phyloP scores from a whole-genome alignment of 2,888 invertebrate genomes.

The Crematogaster levior region DNA sequence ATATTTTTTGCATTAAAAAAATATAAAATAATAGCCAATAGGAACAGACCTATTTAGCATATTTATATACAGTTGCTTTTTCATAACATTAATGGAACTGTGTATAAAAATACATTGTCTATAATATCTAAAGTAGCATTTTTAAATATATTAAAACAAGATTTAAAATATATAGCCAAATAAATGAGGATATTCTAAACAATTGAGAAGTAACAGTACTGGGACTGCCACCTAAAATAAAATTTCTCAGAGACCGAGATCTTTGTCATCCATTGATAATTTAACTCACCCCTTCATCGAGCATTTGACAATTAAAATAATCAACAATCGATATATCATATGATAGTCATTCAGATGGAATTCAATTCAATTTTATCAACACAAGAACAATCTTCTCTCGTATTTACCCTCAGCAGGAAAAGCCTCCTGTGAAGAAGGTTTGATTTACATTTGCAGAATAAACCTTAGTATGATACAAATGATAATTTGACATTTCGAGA shows the following conservation, averaged over 20 bases:
- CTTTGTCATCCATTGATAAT: neutral
- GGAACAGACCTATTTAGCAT: too few relatives aligned
- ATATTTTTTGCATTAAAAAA: too few relatives aligned
- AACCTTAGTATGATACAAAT: constrained; percentile 30
- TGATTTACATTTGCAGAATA: neutral
- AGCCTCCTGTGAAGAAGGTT: too few relatives aligned
- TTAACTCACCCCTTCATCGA: neutral
- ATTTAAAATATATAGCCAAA: too few relatives aligned
- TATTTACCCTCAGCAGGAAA: constrained; percentile 36
- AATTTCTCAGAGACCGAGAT: neutral
- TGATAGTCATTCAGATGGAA: neutral
- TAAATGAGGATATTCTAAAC: too few relatives aligned
- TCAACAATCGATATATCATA: neutral
- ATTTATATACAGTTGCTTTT: too few relatives aligned
- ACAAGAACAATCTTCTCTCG: neutral
- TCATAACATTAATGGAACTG: too few relatives aligned
- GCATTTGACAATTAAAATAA: neutral
- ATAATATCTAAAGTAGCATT: too few relatives aligned
- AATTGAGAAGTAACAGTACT: neutral
- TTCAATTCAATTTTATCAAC: constrained; percentile 18
- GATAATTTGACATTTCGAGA: neutral
- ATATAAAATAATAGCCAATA: too few relatives aligned
- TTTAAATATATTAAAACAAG: too few relatives aligned
- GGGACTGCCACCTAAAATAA: constrained; percentile 6
- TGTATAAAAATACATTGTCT: too few relatives aligned